phyloP scores from a whole-genome alignment of 1,140 invertebrate species.

The Ylistrum balloti region DNA sequence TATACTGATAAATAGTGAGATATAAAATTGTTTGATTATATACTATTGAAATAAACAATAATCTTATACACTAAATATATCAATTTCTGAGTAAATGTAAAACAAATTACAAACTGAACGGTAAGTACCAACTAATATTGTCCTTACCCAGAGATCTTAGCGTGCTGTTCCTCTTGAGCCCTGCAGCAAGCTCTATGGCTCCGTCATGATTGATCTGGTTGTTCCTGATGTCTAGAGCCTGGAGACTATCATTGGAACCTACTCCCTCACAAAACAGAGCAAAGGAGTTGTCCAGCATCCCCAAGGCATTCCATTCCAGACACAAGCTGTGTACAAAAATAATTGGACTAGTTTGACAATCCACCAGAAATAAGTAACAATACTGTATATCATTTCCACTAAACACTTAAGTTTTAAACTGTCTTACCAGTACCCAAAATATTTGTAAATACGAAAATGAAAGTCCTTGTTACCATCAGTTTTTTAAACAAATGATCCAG shows the following conservation, averaged over 20 bases:
- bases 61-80: no score
- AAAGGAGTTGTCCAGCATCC: slow-evolving; percentile 81
- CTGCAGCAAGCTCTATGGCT: slow-evolving; percentile 76
- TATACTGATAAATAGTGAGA: no score
- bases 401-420: neutral
- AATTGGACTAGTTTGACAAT: neutral
- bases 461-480: no score
- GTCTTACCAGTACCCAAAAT: no score
- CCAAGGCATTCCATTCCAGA: slow-evolving; percentile 82
- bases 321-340: slow-evolving; percentile 75
- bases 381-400: neutral
- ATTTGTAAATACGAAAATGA: no score
- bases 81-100: no score
- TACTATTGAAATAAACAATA: no score
- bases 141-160: slow-evolving; percentile 77
- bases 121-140: no score
- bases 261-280: slow-evolving; percentile 81
- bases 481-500: no score
- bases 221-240: slow-evolving; percentile 81
- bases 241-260: slow-evolving; percentile 74
- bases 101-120: no score
- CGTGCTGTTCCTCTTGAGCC: slow-evolving; percentile 78
- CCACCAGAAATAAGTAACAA: no score
- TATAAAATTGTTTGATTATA: no score
- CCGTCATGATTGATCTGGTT: slow-evolving; percentile 82